Evolutionary conservation across 2,113 vertebrate species (phyloP), one percentile per base, ranked within the genome.

Genomic region (Misgurnus anguillicaudatus): DNA sequence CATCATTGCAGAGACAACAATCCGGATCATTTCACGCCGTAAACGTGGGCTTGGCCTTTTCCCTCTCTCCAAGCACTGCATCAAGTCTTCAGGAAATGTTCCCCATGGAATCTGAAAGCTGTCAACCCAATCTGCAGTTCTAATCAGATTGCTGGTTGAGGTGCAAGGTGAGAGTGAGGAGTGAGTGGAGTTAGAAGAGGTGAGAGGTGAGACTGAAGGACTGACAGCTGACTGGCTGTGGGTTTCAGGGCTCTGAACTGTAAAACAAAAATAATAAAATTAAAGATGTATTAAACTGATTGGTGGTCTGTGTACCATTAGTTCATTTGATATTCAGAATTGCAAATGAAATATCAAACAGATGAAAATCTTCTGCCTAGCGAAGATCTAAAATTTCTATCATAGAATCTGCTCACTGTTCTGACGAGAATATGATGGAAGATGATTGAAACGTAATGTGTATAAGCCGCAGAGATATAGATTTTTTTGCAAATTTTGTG

Each of bases 1-100:
- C 65, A 83, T 83, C 24, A 79, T 83, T 39, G 39, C 77, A 24
- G 10, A n/a, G 19, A 79, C 47, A 42, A 84, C 58, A 13, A 78
- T 78, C 31, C 68, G 39, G 13, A 81, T 39, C 75, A 69, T 84
- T 39, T 81, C 79, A 31, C 75, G n/a, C 7, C 53, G 17, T 63
- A 77, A 67, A 19, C 36, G 2, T 48, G 78, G 67, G 16, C 21
- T 77, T 71, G 78, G 78, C 41, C 67, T 77, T 77, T 83, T 77
- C 31, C 57, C 8, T 42, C 81, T 73, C 55, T 66, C 66, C 63
- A 73, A 64, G 36, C 48, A 64, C 55, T 83, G 82, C 36, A 80
- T 70, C 31, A 76, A 38, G 5, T 5, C 62, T 21, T 82, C 69
- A 67, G 81, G 62, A 53, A 83, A 60, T 8, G 64, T 72, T 6